Conservation (phyloP, 2,797 vertebrate species). For the Takifugu rubripes region DNA sequence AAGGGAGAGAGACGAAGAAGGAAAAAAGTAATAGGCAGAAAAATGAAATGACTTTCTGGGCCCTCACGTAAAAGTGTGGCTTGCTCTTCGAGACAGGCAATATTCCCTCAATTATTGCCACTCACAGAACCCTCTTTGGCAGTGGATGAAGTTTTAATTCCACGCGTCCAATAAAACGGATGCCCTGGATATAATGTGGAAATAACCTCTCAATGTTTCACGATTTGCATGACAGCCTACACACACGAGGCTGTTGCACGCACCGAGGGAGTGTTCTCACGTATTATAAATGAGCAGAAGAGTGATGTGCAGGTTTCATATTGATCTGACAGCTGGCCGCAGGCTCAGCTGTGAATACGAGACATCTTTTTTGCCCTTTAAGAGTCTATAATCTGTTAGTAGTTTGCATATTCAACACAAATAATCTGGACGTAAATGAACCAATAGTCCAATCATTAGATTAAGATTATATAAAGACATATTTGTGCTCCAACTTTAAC, state of each 20-base stretch:
- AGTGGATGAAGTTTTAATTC: constrained; percentile 73
- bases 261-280: constrained; percentile 16
- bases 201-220: constrained; percentile 58
- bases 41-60: constrained; percentile 77
- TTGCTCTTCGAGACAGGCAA: constrained; percentile 68
- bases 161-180: constrained; percentile 61
- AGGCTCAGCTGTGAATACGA: constrained; percentile 33
- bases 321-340: constrained; percentile 47
- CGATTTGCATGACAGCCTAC: constrained; percentile 46
- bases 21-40: constrained; percentile 74
- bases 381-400: constrained; percentile 3
- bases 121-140: constrained; percentile 58
- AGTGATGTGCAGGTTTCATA: constrained; percentile 40
- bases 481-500: too few species aligned
- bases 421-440: not conserved
- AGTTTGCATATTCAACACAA: not conserved
- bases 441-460: too few species aligned
- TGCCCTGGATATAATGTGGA: constrained; percentile 63
- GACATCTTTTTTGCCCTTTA: constrained; percentile 12
- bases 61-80: constrained; percentile 67
- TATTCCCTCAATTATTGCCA: constrained; percentile 72
- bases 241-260: constrained; percentile 20
- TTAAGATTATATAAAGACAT: too few species aligned
- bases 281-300: constrained; percentile 9
- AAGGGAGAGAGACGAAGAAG: constrained; percentile 13